Evolutionary conservation across 2,797 vertebrate genomes (phyloP), one percentile per base, ranked within the genome.

Genomic region (Kryptolebias ocellatus): DNA sequence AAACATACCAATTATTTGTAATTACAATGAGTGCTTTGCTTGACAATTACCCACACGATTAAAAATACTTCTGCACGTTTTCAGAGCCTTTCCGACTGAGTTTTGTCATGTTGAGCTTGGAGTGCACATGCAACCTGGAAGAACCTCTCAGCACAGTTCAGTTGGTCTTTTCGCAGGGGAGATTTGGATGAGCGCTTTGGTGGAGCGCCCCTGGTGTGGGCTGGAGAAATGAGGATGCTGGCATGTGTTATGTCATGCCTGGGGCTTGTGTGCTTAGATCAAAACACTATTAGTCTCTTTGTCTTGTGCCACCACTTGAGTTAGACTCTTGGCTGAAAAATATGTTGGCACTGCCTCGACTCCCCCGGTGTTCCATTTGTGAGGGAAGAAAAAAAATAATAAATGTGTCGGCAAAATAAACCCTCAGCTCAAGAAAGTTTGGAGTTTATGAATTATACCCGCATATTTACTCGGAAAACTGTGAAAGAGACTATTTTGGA

Each of bases 231-330:
- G 77, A 84, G 70, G 87, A 85, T 81, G 88, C 81, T 92, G 85
- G 89, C 83, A 74, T 87, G 83, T 83, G 84, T 90, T 89, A 85
- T 90, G 90, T 89, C 83, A 81, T 45, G 88, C 87, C 90, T 84
- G 76, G 62, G 75, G 89, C 86, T 91, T 90, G 84, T 86, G 82
- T 87, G 85, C 83, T 91, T 81, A 83, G 80, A 92, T 91, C 81
- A 90, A 90, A 91, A 90, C 86, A 85, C 83, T 83, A 90, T 90
- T 83, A 89, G 88, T 92, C 88, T 90, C 85, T 91, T 90, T 89
- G 87, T 87, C 80, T 90, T 84, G 77, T 86, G 87, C 86, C 86
- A 84, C 81, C 83, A 74, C 88, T 84, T 83, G 87, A 89, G 79
- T 78, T 84, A 69, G 75, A 78, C 52, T 82, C 81, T 79, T 88